Base-by-base conservation (phyloP, 2,113 vertebrate genomes). In the Arizona elegans region DNA sequence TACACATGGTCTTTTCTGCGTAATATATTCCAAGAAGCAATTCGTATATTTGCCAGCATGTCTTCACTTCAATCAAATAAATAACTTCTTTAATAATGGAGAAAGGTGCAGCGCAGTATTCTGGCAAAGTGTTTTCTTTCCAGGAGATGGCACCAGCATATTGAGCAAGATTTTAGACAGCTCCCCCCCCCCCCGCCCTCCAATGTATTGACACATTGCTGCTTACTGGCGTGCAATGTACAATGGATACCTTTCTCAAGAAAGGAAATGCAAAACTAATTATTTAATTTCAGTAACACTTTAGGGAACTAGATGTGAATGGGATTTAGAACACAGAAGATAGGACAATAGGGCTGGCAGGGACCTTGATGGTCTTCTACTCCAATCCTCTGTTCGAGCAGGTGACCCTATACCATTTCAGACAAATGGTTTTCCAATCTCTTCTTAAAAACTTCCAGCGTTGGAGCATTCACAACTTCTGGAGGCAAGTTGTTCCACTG, bases 101-200 rank as follows among this genome's bases (percentile, higher is more conserved):
- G 90, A 88, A 65, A 56, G 11, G 17, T 43, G 1, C 43, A 10
- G 3, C 21, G 8, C 26, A 47, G 54, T 8, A 87, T 89, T 62
- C 10, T 23, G 19, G 17, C 13, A 33, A 86, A 19, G 11, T 15
- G 1, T 19, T 62, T 93, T 92, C n/a, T 17, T 9, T 9, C 96
- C 96, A 93, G 92, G 94, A 97, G 96, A 92, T 97, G 97, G 96
- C 94, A 89, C 94, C 92, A 75, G 62, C 10, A 95, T 89, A 94
- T 91, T 96, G 95, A 93, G 70, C 8, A 87, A 89, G 86, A 93
- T 43, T 90, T 93, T 88, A n/a, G 50, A 62, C 15, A 54, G 26
- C 21, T 55, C 19, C 21, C 12, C 26, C 7, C 26, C 8, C 29
- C 26, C 0, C 5, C 47, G 5, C 47, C 11, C 10, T 12, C 29